Evolutionary conservation across 2,888 invertebrate genomes (phyloP).

Genomic region (Pachycephus smyrnensis): DNA sequence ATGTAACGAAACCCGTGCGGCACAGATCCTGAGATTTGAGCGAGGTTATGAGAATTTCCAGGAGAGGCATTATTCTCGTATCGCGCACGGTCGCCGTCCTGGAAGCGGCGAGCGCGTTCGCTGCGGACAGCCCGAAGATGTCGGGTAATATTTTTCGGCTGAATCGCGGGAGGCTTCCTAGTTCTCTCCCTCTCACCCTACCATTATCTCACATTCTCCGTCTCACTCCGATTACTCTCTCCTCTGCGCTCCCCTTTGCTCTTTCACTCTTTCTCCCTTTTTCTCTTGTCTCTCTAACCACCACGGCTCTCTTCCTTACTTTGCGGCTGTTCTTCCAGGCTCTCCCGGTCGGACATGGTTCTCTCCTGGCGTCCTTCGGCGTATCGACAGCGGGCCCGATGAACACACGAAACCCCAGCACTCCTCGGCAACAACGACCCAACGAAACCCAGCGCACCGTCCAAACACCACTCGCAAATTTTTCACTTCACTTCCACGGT

Average conservation of each 20-base stretch:
- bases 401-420: background rate
- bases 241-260: background rate
- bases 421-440: conserved; percentile 24
- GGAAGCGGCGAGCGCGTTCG: background rate
- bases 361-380: conserved; percentile 38
- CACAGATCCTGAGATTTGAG: background rate
- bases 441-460: conserved; percentile 42
- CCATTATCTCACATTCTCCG: background rate
- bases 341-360: conserved; percentile 66
- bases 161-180: background rate
- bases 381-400: conserved; percentile 43
- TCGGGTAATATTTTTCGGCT: conserved; percentile 31
- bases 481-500: conserved; percentile 42
- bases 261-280: conserved; percentile 2
- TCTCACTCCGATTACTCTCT: conserved; percentile 7
- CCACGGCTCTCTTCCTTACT: conserved; percentile 49
- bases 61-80: background rate
- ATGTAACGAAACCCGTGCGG: background rate
- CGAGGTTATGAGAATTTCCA: background rate
- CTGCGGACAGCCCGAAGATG: conserved; percentile 29
- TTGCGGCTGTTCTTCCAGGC: conserved; percentile 66
- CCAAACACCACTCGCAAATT: conserved; percentile 51
- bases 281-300: background rate
- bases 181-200: background rate
- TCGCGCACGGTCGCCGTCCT: background rate